A percentile compares a stretch with the other conserved stretches of the same genome.
Evolutionary conservation across 1,140 invertebrate genomes (phyloP).

Genomic region (Euwallacea fornicatus): DNA sequence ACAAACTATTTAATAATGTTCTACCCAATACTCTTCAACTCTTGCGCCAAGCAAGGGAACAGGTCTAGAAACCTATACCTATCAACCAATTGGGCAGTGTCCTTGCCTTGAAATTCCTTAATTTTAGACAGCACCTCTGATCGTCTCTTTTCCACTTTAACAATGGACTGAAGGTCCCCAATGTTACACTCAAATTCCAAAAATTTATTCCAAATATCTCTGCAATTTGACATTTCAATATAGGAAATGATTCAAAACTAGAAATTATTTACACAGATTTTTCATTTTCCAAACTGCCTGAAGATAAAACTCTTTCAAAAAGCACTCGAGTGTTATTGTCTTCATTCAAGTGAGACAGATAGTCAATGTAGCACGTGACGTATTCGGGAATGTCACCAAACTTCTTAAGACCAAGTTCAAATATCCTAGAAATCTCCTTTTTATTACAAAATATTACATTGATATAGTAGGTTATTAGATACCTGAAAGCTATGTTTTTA

Average conservation of each 20-base stretch:
- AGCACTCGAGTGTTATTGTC: conserved; percentile 98
- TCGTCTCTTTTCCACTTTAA: conserved; percentile 95
- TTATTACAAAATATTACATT: conserved; percentile 7
- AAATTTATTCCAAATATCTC: conserved; percentile 98
- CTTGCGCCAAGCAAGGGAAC: conserved; percentile 85
- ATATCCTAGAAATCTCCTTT: conserved; percentile 69
- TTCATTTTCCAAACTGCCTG: conserved; percentile 87
- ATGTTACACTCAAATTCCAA: conserved; percentile 98
- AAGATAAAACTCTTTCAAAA: conserved; percentile 94
- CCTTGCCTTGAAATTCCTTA: conserved; percentile 96
- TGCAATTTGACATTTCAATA: conserved; percentile 45
- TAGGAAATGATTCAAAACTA: background rate
- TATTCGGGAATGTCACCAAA: conserved; percentile 94
- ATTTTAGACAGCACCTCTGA: conserved; percentile 90
- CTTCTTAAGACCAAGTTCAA: conserved; percentile 96
- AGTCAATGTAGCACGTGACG: conserved; percentile 94
- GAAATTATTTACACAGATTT: conserved; percentile 79
- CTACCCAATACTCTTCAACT: conserved; percentile 88
- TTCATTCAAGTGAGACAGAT: conserved; percentile 97
- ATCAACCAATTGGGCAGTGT: conserved; percentile 93
- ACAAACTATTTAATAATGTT: background rate
- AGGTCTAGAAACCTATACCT: conserved; percentile 94
- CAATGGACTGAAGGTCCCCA: conserved; percentile 95
- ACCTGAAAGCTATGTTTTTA: conserved; percentile 90
- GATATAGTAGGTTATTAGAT: background rate